Conservation (phyloP, 2,113 vertebrate genomes). For the Genyomyrus donnyi region DNA sequence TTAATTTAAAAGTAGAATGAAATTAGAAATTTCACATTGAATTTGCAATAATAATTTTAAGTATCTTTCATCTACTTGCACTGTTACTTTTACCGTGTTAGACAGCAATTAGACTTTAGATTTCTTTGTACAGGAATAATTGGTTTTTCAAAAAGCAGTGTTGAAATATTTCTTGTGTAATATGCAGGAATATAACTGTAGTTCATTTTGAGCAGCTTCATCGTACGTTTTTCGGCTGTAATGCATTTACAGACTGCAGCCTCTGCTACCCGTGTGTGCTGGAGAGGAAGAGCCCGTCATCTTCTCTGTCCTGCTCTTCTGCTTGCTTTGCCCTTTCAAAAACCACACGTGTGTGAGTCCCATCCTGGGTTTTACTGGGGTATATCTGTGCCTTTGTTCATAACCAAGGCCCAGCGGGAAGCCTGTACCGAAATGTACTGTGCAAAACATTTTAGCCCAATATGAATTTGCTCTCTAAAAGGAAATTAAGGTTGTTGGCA, state of each 20-base stretch:
- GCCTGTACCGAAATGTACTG: background rate
- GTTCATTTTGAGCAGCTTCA: background rate
- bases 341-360: background rate
- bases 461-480: background rate
- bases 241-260: background rate
- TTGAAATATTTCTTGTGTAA: background rate
- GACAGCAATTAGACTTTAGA: background rate
- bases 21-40: background rate
- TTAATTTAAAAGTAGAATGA: background rate
- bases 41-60: background rate
- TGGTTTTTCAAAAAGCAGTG: background rate
- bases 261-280: background rate
- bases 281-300: background rate
- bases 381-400: background rate
- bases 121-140: background rate
- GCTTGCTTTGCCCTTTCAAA: background rate
- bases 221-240: background rate
- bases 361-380: background rate
- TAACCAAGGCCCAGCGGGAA: background rate
- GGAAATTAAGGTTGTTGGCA: constrained; percentile 1
- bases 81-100: background rate
- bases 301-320: background rate
- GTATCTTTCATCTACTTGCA: background rate
- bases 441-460: background rate
- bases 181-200: background rate